Conservation (phyloP, 2,113 vertebrate genomes). For the Laticauda laticaudata region DNA sequence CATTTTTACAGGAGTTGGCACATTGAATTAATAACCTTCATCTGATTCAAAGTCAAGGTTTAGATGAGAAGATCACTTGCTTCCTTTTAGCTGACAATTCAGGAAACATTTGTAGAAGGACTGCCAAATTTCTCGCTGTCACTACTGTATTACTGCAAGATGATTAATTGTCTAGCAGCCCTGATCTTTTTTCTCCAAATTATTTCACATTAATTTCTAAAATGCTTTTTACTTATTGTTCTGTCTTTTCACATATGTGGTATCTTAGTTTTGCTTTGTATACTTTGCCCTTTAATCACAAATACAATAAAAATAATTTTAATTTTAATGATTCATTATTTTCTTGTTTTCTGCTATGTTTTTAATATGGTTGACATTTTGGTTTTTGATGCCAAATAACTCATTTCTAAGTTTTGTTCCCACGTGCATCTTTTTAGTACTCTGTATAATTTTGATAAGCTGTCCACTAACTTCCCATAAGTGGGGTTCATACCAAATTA, state of each 20-base stretch:
- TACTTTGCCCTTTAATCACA: neutral
- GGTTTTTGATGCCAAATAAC: neutral
- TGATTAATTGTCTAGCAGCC: neutral
- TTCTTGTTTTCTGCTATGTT: neutral
- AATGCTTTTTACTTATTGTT: neutral
- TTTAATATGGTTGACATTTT: neutral
- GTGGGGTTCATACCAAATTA: neutral
- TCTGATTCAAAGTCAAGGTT: neutral
- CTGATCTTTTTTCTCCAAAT: neutral
- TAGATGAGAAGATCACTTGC: neutral
- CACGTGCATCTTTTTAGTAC: neutral
- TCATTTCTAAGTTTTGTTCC: neutral
- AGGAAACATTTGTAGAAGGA: neutral
- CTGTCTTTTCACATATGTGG: neutral
- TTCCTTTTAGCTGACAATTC: neutral
- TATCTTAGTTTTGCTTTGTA: neutral
- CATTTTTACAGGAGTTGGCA: neutral
- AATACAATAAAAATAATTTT: neutral
- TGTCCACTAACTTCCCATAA: neutral
- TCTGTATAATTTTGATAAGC: neutral
- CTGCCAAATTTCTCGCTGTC: neutral
- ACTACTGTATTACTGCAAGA: neutral
- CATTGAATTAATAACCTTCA: neutral
- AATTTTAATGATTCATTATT: neutral
- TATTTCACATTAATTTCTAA: neutral